Base-by-base conservation (phyloP, 2,888 invertebrate species). In the Oithona nana region DNA sequence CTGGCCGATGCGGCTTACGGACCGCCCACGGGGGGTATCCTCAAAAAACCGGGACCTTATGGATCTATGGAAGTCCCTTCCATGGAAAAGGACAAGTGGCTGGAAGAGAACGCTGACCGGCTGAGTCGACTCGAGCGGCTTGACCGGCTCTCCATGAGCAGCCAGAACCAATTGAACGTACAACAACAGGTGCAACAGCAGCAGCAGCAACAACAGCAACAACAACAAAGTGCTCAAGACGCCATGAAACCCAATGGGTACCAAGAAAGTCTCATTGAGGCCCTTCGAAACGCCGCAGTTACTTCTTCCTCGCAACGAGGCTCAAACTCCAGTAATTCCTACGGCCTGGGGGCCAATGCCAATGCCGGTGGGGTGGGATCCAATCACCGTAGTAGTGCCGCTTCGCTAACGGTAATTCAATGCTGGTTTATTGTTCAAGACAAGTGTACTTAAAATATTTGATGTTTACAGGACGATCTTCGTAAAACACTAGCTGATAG, bases 181-280 rank as follows among this genome's bases (percentile, higher is more conserved):
- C 54, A 26, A 26, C 24, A 26, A 54, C 54, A 20, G 54, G 24
- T 26, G 22, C 54, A 54, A 24, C n/a, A 20, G 20, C n/a, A n/a
- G n/a, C 30, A 60, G 24, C 22, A 29, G 20, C 26, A n/a, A 3
- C 54, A 26, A 26, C 24, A 26, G 26, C 54, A 20, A 26, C 24
- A 16, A 16, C 54, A 54, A 24, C 54, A 54, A 24, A 54, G 22
- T 26, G 24, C 54, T 20, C 54, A 54, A 24, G 54, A 54, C 26
- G 50, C 39, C 8, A 48, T 28, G 6, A 60, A 30, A 24, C 78
- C 90, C 52, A 88, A 89, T 72, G 90, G 89, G 51, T 92, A 92
- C 75, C 90, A 90, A 74, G 90, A 89, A 71, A 87, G 88, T 71
- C 86, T 92, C 69, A 79, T 92, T 68, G 88, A 88, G 73, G 89